Conservation (phyloP, 2,797 vertebrate genomes). For the Enteromius unitaeniatus region DNA sequence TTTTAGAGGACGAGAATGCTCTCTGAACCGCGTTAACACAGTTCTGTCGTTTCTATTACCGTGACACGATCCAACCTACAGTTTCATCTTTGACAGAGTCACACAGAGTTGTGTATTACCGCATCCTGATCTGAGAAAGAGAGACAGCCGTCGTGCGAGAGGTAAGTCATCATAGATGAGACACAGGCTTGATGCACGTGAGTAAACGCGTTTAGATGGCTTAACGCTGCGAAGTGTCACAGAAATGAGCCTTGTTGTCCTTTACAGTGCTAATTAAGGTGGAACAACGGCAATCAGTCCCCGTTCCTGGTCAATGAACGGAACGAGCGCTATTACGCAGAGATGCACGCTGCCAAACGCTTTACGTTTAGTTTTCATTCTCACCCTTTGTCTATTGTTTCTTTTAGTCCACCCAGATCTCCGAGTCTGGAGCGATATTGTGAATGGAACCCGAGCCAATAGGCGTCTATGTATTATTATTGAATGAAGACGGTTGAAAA, state of each 20-base stretch:
- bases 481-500: constrained; percentile 38
- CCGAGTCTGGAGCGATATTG: constrained; percentile 12
- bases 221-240: not conserved
- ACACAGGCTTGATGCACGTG: constrained; percentile 4
- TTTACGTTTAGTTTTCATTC: not conserved
- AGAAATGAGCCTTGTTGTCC: not conserved
- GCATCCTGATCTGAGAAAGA: constrained; percentile 8
- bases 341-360: constrained; percentile 11
- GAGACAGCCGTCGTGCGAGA: constrained; percentile 29
- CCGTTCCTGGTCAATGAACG: constrained; percentile 33
- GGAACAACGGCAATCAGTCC: constrained; percentile 16
- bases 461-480: constrained; percentile 13
- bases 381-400: constrained; percentile 33
- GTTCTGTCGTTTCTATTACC: constrained; percentile 1
- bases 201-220: not conserved
- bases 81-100: constrained; percentile 35
- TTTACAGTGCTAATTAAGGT: constrained; percentile 13
- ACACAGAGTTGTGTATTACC: constrained; percentile 40
- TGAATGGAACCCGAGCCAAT: constrained; percentile 44
- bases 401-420: constrained; percentile 26
- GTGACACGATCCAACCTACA: constrained; percentile 16
- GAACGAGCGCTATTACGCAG: constrained; percentile 33
- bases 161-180: constrained; percentile 26
- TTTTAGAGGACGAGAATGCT: constrained; percentile 32
- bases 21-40: constrained; percentile 6